Conservation (phyloP, 2,888 invertebrate species). For the Cynaeus angustus region DNA sequence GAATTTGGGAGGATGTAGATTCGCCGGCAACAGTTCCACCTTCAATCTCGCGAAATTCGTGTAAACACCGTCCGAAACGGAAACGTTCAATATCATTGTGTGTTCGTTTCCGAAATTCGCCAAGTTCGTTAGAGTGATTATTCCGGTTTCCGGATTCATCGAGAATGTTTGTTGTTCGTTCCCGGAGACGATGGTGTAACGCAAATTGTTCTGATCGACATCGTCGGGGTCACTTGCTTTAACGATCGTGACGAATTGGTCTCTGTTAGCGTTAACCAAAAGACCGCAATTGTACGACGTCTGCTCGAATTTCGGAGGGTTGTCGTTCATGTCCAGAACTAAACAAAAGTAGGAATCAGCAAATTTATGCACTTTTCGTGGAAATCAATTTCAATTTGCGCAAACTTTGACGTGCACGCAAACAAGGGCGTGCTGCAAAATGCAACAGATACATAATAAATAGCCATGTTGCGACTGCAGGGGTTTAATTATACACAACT, state of each 20-base stretch:
- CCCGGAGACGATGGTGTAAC: slow-evolving; percentile 88
- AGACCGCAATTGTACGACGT: slow-evolving; percentile 85
- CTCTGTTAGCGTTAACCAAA: slow-evolving; percentile 87
- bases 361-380: background rate
- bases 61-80: slow-evolving; percentile 96
- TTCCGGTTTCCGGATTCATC: slow-evolving; percentile 76
- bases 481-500: too few species aligned
- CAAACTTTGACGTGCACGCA: background rate
- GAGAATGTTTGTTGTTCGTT: slow-evolving; percentile 85
- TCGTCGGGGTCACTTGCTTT: slow-evolving; percentile 92
- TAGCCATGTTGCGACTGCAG: too few species aligned
- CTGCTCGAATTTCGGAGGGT: slow-evolving; percentile 89
- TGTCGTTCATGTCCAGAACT: slow-evolving; percentile 94
- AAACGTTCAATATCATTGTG: slow-evolving; percentile 86
- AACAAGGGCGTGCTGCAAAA: slow-evolving; percentile 1
- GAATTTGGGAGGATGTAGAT: slow-evolving; percentile 87
- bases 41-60: slow-evolving; percentile 90
- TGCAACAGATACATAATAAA: background rate
- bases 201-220: slow-evolving; percentile 82
- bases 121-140: slow-evolving; percentile 83
- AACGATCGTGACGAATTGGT: slow-evolving; percentile 91
- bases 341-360: background rate
- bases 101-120: slow-evolving; percentile 79
- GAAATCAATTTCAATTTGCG: slow-evolving; percentile 20
- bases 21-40: slow-evolving; percentile 85